Conservation (phyloP, 2,888 invertebrate species). For the Drosophila prolongata region DNA sequence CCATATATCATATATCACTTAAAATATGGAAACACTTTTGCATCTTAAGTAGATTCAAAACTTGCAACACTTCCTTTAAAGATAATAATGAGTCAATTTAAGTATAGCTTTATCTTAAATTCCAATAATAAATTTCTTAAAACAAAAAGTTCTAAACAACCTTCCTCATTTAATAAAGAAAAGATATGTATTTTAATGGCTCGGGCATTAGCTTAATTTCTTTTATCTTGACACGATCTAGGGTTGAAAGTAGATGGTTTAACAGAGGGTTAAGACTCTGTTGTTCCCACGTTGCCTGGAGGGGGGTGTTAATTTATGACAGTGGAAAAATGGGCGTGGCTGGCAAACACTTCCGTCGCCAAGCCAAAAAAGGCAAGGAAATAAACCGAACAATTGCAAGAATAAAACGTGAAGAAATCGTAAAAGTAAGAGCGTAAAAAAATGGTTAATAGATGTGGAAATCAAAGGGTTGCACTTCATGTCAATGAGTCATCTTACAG, state of each 20-base stretch:
- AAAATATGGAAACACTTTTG: background rate
- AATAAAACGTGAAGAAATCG: constrained; percentile 2
- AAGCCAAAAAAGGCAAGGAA: constrained; percentile 1
- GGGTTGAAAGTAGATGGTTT: constrained; percentile 18
- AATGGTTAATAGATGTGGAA: too few relatives aligned
- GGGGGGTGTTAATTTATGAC: constrained; percentile 66
- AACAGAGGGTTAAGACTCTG: constrained; percentile 23
- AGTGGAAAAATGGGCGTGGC: constrained; percentile 70
- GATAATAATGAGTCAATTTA: too few relatives aligned
- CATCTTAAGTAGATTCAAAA: background rate
- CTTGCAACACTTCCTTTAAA: background rate
- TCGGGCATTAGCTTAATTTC: constrained; percentile 1
- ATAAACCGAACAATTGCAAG: background rate
- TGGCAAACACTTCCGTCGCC: constrained; percentile 20
- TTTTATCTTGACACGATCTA: constrained; percentile 11
- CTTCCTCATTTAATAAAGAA: background rate
- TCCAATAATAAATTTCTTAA: background rate
- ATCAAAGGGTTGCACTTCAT: constrained; percentile 12
- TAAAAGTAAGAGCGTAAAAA: constrained; percentile 7
- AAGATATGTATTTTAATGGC: background rate
- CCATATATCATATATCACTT: background rate
- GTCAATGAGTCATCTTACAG: constrained; percentile 6
- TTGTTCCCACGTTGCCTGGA: constrained; percentile 9
- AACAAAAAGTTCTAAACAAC: background rate
- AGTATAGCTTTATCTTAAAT: too few relatives aligned